Conservation (phyloP, 2,113 vertebrate genomes). For the Sclerurus mexicanus region DNA sequence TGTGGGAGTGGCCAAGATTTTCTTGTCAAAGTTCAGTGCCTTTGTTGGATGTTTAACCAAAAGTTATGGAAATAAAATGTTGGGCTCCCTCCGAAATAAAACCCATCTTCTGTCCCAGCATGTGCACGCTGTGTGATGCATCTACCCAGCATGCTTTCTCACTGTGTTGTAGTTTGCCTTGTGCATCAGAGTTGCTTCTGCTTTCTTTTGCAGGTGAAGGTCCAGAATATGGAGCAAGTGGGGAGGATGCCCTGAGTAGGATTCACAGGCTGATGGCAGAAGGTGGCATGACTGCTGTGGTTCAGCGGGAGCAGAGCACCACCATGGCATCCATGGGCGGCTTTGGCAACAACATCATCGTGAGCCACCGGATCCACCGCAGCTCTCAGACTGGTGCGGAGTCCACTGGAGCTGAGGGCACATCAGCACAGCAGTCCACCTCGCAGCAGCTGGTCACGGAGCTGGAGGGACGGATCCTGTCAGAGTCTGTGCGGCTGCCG, state of each 20-base stretch:
- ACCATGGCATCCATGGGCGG: constrained; percentile 99
- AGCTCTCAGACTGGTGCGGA: constrained; percentile 90
- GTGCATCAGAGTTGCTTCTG: background rate
- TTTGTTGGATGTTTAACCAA: background rate
- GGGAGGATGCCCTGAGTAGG: constrained; percentile 91
- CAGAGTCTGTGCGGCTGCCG: constrained; percentile 60
- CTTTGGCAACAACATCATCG: constrained; percentile 98
- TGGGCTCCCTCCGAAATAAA: background rate
- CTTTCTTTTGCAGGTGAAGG: constrained; percentile 78
- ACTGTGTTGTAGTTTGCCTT: background rate
- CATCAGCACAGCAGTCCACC: constrained; percentile 65
- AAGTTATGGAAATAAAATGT: background rate
- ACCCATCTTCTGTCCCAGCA: background rate
- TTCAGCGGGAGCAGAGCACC: constrained; percentile 97
- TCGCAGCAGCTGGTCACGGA: constrained; percentile 71
- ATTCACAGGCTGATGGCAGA: constrained; percentile 95
- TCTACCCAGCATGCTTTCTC: background rate
- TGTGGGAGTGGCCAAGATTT: background rate
- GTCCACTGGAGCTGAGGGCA: constrained; percentile 43
- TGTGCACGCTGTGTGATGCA: accelerated
- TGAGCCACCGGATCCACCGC: constrained; percentile 96
- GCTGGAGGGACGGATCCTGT: constrained; percentile 56
- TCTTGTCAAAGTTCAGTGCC: background rate
- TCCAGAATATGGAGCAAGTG: constrained; percentile 73
- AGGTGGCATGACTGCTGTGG: constrained; percentile 97